Evolutionary conservation across 2,797 vertebrate genomes (phyloP).

Genomic region (Phoeniculus purpureus): DNA sequence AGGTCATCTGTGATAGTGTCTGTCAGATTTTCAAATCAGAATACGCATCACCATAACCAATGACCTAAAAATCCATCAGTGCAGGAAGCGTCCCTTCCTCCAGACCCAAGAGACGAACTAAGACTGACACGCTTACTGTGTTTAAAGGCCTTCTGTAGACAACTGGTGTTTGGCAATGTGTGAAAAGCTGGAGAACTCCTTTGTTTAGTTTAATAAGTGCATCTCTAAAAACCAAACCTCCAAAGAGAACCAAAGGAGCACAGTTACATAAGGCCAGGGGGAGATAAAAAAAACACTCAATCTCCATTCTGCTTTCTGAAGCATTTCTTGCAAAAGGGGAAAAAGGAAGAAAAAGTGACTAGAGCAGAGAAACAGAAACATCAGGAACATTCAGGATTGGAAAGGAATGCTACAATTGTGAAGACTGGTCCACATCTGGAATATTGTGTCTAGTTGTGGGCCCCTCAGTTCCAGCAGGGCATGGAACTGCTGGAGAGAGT

Average conservation of each 20-base stretch:
- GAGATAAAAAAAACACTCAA: fast-evolving
- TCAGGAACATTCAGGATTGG: not conserved
- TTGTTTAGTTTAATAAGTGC: not conserved
- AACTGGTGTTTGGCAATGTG: not conserved
- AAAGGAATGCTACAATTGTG: not conserved
- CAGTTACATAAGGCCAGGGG: not conserved
- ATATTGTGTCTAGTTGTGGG: no score
- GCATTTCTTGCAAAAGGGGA: not conserved
- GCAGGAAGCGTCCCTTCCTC: not conserved
- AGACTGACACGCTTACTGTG: not conserved
- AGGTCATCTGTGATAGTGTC: not conserved
- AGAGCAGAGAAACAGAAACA: not conserved
- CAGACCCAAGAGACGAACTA: not conserved
- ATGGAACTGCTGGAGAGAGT: no score
- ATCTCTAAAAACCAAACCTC: not conserved
- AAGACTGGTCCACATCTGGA: not conserved
- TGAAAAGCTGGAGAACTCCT: not conserved
- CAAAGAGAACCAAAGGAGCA: not conserved
- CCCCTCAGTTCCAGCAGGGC: no score
- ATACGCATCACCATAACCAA: not conserved
- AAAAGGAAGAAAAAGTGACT: constrained; percentile 1
- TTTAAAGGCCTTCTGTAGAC: not conserved
- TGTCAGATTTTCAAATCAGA: not conserved
- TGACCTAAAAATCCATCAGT: not conserved
- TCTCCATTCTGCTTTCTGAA: not conserved